Conservation (phyloP, 2,797 vertebrate species). For the Chrosomus eos region DNA sequence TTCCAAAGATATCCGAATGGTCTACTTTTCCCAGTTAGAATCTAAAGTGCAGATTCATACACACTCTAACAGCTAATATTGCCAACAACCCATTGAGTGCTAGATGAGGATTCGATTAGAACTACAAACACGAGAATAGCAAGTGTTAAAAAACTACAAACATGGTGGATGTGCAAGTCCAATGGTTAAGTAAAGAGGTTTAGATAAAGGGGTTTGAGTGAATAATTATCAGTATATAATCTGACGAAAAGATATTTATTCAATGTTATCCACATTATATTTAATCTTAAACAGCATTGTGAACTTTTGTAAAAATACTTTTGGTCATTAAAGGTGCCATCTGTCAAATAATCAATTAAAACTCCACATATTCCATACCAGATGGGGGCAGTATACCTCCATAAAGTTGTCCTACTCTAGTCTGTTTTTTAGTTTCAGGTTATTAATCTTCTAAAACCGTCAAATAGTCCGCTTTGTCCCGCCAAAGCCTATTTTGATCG, state of each 20-base stretch:
- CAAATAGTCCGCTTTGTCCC: no score
- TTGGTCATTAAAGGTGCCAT: no score
- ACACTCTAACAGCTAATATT: background rate
- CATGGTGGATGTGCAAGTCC: background rate
- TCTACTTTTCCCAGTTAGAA: background rate
- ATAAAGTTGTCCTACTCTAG: no score
- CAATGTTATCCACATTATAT: background rate
- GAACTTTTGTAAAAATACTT: background rate
- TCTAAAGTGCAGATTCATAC: background rate
- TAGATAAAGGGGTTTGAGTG: no score
- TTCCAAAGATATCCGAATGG: no score
- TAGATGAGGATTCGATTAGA: background rate
- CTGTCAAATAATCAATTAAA: no score
- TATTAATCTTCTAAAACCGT: no score
- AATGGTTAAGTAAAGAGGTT: no score
- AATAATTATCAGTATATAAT: background rate
- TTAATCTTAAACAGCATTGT: background rate
- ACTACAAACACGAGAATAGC: background rate
- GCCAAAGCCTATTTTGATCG: no score
- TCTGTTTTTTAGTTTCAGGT: no score
- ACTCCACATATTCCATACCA: no score
- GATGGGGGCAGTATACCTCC: no score
- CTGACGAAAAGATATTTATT: background rate
- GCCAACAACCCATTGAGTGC: background rate
- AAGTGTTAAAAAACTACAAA: background rate